Conservation (phyloP, 2,113 vertebrate species). For the Gambusia affinis region DNA sequence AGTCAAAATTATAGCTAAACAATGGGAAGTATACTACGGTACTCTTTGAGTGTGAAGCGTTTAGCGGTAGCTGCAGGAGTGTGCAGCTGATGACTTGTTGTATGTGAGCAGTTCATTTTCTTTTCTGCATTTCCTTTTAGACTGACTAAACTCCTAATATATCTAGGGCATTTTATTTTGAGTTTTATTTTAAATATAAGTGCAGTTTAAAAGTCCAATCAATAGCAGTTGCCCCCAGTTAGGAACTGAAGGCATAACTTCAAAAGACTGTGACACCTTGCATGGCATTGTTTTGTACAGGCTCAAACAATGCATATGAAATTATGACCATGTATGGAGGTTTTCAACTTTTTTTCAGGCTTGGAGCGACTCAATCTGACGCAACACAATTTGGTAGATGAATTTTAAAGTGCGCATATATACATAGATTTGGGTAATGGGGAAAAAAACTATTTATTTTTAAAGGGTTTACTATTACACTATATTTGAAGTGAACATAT, state of each 20-base stretch:
- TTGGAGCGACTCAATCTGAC: neutral
- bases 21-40: neutral
- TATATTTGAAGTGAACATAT: too few relatives aligned
- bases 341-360: neutral
- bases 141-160: neutral
- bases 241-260: too few relatives aligned
- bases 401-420: too few relatives aligned
- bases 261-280: too few relatives aligned
- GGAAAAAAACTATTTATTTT: neutral
- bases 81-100: neutral
- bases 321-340: neutral
- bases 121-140: neutral
- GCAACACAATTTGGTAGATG: neutral
- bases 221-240: neutral
- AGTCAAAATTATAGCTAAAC: constrained; percentile 35
- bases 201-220: neutral
- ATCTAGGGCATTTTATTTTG: neutral
- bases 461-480: too few relatives aligned
- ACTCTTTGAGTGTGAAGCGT: neutral
- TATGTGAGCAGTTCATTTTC: neutral
- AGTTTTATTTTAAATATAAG: neutral
- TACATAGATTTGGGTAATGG: neutral
- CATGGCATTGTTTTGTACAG: too few relatives aligned
- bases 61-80: constrained; percentile 14
- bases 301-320: too few relatives aligned